Percentiles rank a stretch among this genome's conserved stretches.
phyloP scores from a whole-genome alignment of 1,140 invertebrate species.

The Hylyphantes graminicola region DNA sequence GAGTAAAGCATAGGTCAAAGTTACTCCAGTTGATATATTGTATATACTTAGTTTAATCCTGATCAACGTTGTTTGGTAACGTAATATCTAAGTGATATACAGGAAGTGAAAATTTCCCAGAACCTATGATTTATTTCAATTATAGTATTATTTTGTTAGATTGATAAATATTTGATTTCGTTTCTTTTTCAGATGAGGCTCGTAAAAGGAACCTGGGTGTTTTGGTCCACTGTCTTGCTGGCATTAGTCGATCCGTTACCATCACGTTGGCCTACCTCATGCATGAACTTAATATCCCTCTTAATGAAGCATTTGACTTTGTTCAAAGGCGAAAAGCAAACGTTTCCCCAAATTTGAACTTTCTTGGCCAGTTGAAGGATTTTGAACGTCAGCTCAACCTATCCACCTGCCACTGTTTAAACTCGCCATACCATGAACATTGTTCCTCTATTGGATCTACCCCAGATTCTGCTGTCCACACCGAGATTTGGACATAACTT shows the following conservation, averaged over 20 bases:
- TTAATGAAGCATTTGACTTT: constrained; percentile 88
- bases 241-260: constrained; percentile 93
- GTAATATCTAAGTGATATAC: too few relatives aligned
- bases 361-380: constrained; percentile 93
- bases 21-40: too few relatives aligned
- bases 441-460: constrained; percentile 4
- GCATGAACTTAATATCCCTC: constrained; percentile 84
- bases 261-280: constrained; percentile 95
- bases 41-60: too few relatives aligned
- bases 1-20: too few relatives aligned
- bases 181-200: constrained; percentile 83
- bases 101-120: too few relatives aligned
- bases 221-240: constrained; percentile 94
- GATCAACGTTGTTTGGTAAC: too few relatives aligned
- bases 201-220: constrained; percentile 81
- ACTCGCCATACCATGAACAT: not conserved
- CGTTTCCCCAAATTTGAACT: constrained; percentile 97
- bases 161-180: not conserved
- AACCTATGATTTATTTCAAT: not conserved
- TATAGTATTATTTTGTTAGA: not conserved
- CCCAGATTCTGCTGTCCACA: constrained; percentile 25
- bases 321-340: constrained; percentile 87
- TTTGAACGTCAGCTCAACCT: constrained; percentile 76
- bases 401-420: constrained; percentile 11
- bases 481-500: constrained; percentile 32